Conservation (phyloP, 2,888 invertebrate species). For the Acrobasis repandana region DNA sequence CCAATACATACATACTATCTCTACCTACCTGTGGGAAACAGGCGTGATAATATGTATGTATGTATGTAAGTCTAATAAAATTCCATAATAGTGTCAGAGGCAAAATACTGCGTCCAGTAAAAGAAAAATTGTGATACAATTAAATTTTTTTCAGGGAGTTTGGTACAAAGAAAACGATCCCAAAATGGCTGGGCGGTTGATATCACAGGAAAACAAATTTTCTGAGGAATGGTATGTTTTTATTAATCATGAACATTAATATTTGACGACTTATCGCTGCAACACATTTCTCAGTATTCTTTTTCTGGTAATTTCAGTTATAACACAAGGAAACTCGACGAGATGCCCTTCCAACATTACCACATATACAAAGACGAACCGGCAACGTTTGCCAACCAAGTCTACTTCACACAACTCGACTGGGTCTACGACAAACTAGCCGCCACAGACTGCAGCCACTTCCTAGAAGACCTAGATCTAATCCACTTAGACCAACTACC, state of each 20-base stretch:
- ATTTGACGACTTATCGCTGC: neutral
- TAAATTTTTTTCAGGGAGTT: conserved; percentile 71
- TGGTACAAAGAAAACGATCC: conserved; percentile 83
- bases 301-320: conserved; percentile 77
- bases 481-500: conserved; percentile 73
- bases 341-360: conserved; percentile 90
- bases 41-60: too few relatives aligned
- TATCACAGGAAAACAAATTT: conserved; percentile 82
- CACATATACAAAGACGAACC: conserved; percentile 80
- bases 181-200: conserved; percentile 81
- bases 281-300: neutral
- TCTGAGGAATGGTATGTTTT: conserved; percentile 70
- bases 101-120: too few relatives aligned
- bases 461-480: conserved; percentile 89
- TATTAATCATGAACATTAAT: neutral
- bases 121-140: too few relatives aligned
- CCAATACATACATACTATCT: too few relatives aligned
- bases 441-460: conserved; percentile 88
- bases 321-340: conserved; percentile 91
- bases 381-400: conserved; percentile 84
- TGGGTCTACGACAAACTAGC: conserved; percentile 92
- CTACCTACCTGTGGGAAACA: too few relatives aligned
- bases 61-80: too few relatives aligned
- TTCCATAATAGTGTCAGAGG: too few relatives aligned
- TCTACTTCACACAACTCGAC: conserved; percentile 88